A percentile compares a stretch with the other conserved stretches of the same genome.
Evolutionary conservation across 2,113 vertebrate genomes (phyloP).

Genomic region (Colossoma macropomum): DNA sequence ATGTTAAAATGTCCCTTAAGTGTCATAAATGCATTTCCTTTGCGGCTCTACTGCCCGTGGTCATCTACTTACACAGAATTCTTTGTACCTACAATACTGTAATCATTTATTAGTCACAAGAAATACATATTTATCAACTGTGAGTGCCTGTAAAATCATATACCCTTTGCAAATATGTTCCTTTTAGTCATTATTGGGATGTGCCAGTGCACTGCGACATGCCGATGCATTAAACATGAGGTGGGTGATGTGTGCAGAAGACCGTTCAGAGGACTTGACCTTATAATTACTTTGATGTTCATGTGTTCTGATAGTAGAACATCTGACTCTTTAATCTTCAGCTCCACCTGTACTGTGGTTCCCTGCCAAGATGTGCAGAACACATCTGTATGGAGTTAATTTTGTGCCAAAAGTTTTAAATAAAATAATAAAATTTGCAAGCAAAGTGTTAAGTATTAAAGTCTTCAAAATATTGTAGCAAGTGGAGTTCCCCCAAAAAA

Average conservation of each 20-base stretch:
- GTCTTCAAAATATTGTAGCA: no score
- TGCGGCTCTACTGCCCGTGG: background rate
- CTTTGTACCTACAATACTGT: background rate
- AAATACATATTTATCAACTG: background rate
- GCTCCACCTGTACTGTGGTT: slow-evolving; percentile 13
- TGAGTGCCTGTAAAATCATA: background rate
- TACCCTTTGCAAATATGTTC: background rate
- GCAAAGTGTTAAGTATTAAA: no score
- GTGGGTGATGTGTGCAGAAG: background rate
- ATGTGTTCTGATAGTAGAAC: slow-evolving; percentile 32
- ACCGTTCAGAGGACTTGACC: background rate
- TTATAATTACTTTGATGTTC: slow-evolving; percentile 25
- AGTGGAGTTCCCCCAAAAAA: no score
- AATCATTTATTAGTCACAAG: slow-evolving; percentile 1
- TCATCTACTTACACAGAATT: background rate
- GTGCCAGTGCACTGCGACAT: background rate
- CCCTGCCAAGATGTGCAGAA: slow-evolving; percentile 32
- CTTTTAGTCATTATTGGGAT: background rate
- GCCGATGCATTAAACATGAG: background rate
- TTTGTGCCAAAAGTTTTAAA: no score
- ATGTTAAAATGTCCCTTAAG: background rate
- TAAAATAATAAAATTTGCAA: no score
- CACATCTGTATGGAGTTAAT: background rate
- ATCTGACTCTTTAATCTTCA: slow-evolving; percentile 44
- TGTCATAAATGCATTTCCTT: no score